phyloP scores from a whole-genome alignment of 2,113 vertebrate species.

The Scytalopus superciliaris region DNA sequence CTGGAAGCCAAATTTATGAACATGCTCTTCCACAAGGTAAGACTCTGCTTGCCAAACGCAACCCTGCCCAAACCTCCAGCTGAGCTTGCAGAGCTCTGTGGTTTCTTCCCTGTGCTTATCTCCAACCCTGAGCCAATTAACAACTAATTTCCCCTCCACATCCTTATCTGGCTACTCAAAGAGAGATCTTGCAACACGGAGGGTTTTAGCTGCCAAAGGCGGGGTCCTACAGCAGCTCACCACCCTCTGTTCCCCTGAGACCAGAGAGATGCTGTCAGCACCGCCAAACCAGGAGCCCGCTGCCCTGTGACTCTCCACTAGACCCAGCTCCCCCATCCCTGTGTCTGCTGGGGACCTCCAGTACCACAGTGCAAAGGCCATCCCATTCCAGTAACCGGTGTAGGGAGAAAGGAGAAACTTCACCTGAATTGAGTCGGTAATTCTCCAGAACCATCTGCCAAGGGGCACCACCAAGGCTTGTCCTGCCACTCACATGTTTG shows the following conservation, averaged over 20 bases:
- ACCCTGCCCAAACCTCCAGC: background rate
- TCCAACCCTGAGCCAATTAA: background rate
- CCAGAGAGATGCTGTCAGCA: background rate
- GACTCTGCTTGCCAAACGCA: background rate
- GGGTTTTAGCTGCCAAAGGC: background rate
- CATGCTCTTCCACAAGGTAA: background rate
- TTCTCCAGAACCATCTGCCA: background rate
- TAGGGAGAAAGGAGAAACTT: background rate
- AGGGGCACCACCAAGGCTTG: background rate
- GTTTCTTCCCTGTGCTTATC: background rate
- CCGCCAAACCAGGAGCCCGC: background rate
- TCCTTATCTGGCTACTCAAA: background rate
- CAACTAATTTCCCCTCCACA: background rate
- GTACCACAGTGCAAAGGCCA: background rate
- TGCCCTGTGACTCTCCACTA: background rate
- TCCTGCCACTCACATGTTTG: background rate
- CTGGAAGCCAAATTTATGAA: background rate
- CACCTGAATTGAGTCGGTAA: background rate
- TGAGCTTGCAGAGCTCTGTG: background rate
- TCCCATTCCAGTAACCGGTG: fast-evolving
- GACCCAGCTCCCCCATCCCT: background rate
- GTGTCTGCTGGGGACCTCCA: background rate
- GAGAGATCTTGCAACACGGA: background rate
- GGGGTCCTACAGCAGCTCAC: background rate
- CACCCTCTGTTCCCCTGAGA: background rate